Evolutionary conservation across 2,888 invertebrate species (phyloP).

Genomic region (Oithona nana): DNA sequence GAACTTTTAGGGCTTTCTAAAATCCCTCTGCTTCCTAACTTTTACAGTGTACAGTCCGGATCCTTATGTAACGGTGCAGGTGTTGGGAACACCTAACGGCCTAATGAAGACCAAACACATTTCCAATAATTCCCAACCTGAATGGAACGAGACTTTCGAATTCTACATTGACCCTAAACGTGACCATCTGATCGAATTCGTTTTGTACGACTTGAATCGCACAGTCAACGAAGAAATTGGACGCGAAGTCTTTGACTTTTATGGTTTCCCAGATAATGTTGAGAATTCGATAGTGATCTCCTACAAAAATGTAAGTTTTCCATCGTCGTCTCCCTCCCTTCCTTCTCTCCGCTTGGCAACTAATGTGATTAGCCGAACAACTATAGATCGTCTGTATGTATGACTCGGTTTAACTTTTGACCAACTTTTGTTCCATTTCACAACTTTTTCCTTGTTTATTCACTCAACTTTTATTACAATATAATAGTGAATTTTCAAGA

Average conservation of each 20-base stretch:
- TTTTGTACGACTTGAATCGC: slow-evolving; percentile 7
- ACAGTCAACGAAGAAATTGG: slow-evolving; percentile 14
- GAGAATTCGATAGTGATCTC: slow-evolving; percentile 2
- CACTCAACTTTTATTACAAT: too few relatives aligned
- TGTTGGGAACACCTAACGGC: slow-evolving; percentile 27
- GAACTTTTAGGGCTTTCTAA: too few relatives aligned
- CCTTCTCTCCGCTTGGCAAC: too few relatives aligned
- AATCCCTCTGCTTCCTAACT: too few relatives aligned
- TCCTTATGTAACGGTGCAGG: slow-evolving; percentile 27
- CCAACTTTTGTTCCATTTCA: too few relatives aligned
- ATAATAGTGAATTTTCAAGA: too few relatives aligned
- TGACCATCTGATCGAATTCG: slow-evolving; percentile 21
- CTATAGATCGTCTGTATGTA: too few relatives aligned
- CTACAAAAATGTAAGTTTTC: slow-evolving; percentile 5
- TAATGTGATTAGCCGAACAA: too few relatives aligned
- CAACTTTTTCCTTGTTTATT: background rate
- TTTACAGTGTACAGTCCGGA: slow-evolving; percentile 24
- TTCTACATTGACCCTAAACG: slow-evolving; percentile 27
- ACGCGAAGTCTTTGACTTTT: slow-evolving; percentile 9
- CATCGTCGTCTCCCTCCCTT: background rate
- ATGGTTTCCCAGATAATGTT: background rate
- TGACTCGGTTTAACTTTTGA: too few relatives aligned
- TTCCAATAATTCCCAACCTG: slow-evolving; percentile 27
- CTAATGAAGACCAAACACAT: slow-evolving; percentile 26
- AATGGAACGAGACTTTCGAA: slow-evolving; percentile 29